These are phyloP conservation scores for Rhinogobius similis DNA, from an alignment of 2,113 vertebrate species.

Conservation along the genomic window DNA sequence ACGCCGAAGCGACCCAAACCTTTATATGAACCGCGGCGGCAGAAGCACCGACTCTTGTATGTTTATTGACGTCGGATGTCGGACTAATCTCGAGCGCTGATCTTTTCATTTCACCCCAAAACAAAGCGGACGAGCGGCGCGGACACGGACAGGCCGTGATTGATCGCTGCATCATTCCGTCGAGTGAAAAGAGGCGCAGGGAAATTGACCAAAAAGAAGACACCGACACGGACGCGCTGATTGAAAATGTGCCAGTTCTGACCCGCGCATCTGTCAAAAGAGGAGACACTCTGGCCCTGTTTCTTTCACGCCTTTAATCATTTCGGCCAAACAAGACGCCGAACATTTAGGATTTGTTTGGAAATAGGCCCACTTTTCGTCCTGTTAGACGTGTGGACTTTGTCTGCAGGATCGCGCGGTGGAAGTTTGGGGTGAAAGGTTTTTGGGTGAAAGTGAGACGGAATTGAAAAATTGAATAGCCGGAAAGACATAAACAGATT, in stretches of 20 bases:
- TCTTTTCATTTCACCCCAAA: conserved; percentile 36
- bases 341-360: neutral
- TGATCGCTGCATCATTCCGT: conserved; percentile 24
- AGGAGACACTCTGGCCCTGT: neutral
- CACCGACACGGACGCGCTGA: conserved; percentile 14
- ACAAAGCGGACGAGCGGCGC: conserved; percentile 40
- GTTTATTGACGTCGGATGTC: neutral
- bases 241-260: neutral
- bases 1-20: neutral
- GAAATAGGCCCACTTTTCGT: no score
- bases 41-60: neutral
- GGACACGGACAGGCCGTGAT: conserved; percentile 30
- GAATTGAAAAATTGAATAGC: no score
- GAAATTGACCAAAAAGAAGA: conserved; percentile 35
- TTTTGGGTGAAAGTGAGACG: no score
- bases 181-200: conserved; percentile 21
- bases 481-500: no score
- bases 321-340: neutral
- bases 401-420: no score
- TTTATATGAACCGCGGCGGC: neutral
- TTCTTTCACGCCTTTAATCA: neutral
- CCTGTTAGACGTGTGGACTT: no score
- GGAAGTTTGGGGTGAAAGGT: no score
- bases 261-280: neutral
- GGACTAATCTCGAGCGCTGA: conserved; percentile 19